A percentile compares a stretch with the other conserved stretches of the same genome.
Evolutionary conservation across 2,113 vertebrate species (phyloP).

Genomic region (Crotalus horridus): DNA sequence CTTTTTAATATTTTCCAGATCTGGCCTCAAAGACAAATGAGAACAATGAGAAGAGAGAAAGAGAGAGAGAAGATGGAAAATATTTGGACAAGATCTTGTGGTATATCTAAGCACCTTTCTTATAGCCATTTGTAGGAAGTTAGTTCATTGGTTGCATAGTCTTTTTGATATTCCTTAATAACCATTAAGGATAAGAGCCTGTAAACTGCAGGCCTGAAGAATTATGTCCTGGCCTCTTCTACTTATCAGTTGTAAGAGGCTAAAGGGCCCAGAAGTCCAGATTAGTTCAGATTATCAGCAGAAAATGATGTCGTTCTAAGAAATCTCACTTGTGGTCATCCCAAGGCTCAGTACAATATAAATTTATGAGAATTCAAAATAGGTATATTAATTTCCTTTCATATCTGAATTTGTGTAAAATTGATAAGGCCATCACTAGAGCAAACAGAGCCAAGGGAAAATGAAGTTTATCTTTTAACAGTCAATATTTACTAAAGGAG

Average conservation of each 20-base stretch:
- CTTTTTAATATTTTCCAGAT: background rate
- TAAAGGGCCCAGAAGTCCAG: background rate
- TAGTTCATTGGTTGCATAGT: background rate
- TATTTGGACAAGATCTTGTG: background rate
- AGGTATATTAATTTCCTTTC: background rate
- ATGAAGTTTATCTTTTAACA: conserved; percentile 7
- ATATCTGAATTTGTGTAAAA: background rate
- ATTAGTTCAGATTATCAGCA: background rate
- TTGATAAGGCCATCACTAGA: background rate
- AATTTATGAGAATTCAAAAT: background rate
- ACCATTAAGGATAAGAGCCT: background rate
- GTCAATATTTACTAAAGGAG: background rate
- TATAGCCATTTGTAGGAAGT: background rate
- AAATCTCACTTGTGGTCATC: background rate
- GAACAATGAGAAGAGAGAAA: background rate
- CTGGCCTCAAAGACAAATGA: background rate
- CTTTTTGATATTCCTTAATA: background rate
- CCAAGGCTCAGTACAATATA: background rate
- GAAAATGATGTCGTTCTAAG: background rate
- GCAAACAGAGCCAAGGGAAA: conserved; percentile 3
- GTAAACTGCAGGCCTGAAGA: background rate
- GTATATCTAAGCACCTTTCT: background rate
- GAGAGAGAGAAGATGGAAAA: background rate
- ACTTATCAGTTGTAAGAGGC: background rate
- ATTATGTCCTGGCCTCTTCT: background rate